phyloP scores from a whole-genome alignment of 2,888 invertebrate species.

The Apodemia hepburni region DNA sequence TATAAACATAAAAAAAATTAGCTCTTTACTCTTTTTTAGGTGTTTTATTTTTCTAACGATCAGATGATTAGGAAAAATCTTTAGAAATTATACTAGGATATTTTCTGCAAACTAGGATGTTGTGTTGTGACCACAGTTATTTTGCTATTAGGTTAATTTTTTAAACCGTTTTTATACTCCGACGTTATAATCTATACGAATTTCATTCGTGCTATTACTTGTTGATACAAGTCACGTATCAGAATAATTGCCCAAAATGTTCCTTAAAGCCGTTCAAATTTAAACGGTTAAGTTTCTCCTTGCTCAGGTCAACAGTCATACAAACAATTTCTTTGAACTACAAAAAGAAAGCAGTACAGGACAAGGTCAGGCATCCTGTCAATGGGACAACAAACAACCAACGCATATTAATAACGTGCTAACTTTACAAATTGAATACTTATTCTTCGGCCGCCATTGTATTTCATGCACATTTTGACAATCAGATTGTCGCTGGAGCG shows the following conservation, averaged over 20 bases:
- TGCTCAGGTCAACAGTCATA: neutral
- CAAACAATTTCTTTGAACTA: conserved; percentile 27
- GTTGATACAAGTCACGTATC: neutral
- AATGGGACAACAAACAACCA: conserved; percentile 54
- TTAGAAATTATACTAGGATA: too few species aligned
- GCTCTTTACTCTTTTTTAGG: too few species aligned
- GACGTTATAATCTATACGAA: too few species aligned
- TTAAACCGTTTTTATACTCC: too few species aligned
- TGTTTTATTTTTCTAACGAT: too few species aligned
- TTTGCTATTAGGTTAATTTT: too few species aligned
- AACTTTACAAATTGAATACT: conserved; percentile 30
- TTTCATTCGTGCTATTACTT: too few species aligned
- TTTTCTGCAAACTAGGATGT: too few species aligned
- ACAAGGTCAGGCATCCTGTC: conserved; percentile 57
- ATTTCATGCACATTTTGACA: conserved; percentile 7
- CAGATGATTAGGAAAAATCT: too few species aligned
- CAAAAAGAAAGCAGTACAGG: conserved; percentile 49
- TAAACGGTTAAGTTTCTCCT: conserved; percentile 6
- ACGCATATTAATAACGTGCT: conserved; percentile 50
- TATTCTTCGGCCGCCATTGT: conserved; percentile 21
- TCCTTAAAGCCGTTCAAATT: neutral
- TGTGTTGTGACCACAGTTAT: too few species aligned
- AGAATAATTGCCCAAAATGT: neutral
- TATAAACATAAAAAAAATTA: too few species aligned
- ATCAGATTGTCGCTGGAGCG: neutral